A percentile compares a stretch with the other conserved stretches of the same genome.
Conservation (phyloP, 53 echinoderm and acorn worm species). For the Paelopatides confundens region DNA sequence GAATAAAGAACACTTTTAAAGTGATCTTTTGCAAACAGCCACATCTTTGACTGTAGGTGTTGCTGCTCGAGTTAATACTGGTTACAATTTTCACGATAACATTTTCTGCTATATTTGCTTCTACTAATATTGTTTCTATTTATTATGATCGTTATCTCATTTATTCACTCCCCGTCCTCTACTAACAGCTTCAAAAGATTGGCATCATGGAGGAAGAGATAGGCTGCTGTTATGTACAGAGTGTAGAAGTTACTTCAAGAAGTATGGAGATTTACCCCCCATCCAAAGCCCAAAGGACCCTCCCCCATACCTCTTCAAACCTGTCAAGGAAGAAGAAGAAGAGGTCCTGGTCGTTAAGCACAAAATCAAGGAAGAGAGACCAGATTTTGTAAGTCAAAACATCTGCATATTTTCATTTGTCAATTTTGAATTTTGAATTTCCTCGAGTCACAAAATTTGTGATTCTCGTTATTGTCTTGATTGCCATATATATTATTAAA, state of each 20-base stretch:
- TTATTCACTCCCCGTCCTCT: background rate
- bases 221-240: slow-evolving; percentile 84
- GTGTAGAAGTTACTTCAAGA: slow-evolving; percentile 91
- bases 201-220: slow-evolving; percentile 96
- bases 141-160: background rate
- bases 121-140: background rate
- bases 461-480: too few species aligned
- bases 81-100: too few species aligned
- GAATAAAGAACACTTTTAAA: too few species aligned
- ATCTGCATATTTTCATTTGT: too few species aligned
- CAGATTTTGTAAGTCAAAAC: slow-evolving; percentile 84
- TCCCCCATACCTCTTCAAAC: slow-evolving; percentile 94
- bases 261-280: slow-evolving; percentile 79
- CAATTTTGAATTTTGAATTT: too few species aligned
- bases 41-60: too few species aligned
- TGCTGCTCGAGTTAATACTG: too few species aligned
- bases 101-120: too few species aligned
- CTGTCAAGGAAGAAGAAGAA: slow-evolving; percentile 80
- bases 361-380: slow-evolving; percentile 80
- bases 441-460: too few species aligned
- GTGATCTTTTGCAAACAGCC: too few species aligned
- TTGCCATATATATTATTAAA: too few species aligned
- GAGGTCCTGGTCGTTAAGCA: slow-evolving; percentile 79
- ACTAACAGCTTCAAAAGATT: slow-evolving; percentile 82
- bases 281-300: slow-evolving; percentile 76